Base-by-base conservation (phyloP, 2,797 vertebrate species). In the Adrianichthys oophorus region DNA sequence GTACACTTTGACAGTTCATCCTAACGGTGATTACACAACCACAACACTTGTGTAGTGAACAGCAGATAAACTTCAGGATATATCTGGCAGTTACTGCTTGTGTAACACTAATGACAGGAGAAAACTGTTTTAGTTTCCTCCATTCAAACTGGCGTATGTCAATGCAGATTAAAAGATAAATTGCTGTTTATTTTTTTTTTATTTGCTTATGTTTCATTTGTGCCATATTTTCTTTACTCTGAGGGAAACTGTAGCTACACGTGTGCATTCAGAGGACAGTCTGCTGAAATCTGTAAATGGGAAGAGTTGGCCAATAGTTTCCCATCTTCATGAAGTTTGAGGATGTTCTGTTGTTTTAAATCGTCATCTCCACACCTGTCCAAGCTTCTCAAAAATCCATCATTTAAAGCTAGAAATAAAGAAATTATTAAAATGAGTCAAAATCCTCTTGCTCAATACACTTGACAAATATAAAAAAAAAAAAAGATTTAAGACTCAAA, bases 21-120 rank as follows among this genome's bases (percentile, higher is more conserved):
- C 59, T 26, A 17, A 45, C 52, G 43, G 2, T 40, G 41, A 65
- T 86, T 83, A 86, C 14, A 73, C 68, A 86, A 83, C 68, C 15
- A 42, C 44, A 68, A 52, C 60, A 63, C 60, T 78, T 67, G 29
- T 26, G 32, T 44, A 62, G 64, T 37, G 58, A 80, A 44, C 68
- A 66, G 79, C 65, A 64, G 44, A 66, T 24, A 52, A 73, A 72
- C 70, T 41, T 13, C 48, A 46, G 61, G 54, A 48, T 74, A 73
- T 73, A 76, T 71, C 43, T 57, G 64, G 48, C 15, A 12, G 52
- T 57, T 54, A 57, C 68, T 63, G 70, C 62, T 80, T 72, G 71
- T 79, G 48, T 79, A 79, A 79, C 52, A 16, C 62, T 56, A 60
- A 50, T 3, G 16, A 61, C 49, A 62, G 16, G 59, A 63, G 65